These are phyloP conservation scores for Cheilosia grossa DNA, from an alignment of 2,888 invertebrate genomes.

Conservation along the genomic window DNA sequence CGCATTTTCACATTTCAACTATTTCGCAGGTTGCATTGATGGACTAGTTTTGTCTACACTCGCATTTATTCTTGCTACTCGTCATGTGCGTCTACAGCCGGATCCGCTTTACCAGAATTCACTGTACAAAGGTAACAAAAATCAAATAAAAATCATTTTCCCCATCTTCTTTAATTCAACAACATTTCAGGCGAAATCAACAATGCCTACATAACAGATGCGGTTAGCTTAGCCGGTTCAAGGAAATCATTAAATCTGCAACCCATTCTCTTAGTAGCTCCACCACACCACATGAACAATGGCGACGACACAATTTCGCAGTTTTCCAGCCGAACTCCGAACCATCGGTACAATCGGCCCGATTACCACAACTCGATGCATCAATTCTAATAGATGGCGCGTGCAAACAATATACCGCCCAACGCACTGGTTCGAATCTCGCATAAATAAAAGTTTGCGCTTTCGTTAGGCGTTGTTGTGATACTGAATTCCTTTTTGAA, in stretches of 20 bases:
- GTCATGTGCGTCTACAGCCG: slow-evolving; percentile 93
- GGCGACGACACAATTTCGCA: slow-evolving; percentile 90
- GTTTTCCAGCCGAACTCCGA: slow-evolving; percentile 89
- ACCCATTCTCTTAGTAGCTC: slow-evolving; percentile 89
- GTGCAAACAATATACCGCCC: neutral
- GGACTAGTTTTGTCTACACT: slow-evolving; percentile 93
- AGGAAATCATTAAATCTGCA: slow-evolving; percentile 93
- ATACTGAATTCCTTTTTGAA: slow-evolving; percentile 67
- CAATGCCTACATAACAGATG: slow-evolving; percentile 93
- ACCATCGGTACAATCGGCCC: slow-evolving; percentile 84
- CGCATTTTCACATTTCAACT: neutral
- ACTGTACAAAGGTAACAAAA: slow-evolving; percentile 86
- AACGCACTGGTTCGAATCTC: slow-evolving; percentile 55
- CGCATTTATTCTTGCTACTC: slow-evolving; percentile 95
- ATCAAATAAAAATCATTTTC: neutral
- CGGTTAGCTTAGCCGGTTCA: slow-evolving; percentile 92
- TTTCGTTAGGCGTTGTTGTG: slow-evolving; percentile 53
- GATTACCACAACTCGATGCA: slow-evolving; percentile 88
- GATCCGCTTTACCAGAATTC: slow-evolving; percentile 90
- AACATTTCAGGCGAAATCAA: slow-evolving; percentile 91
- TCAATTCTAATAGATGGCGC: slow-evolving; percentile 85
- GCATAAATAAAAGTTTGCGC: slow-evolving; percentile 52
- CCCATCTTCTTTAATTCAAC: neutral
- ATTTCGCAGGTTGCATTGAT: slow-evolving; percentile 87
- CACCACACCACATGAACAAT: slow-evolving; percentile 84